Base-by-base conservation (phyloP, 92 coral and sea anemone species). In the Zoanthus gigantus region DNA sequence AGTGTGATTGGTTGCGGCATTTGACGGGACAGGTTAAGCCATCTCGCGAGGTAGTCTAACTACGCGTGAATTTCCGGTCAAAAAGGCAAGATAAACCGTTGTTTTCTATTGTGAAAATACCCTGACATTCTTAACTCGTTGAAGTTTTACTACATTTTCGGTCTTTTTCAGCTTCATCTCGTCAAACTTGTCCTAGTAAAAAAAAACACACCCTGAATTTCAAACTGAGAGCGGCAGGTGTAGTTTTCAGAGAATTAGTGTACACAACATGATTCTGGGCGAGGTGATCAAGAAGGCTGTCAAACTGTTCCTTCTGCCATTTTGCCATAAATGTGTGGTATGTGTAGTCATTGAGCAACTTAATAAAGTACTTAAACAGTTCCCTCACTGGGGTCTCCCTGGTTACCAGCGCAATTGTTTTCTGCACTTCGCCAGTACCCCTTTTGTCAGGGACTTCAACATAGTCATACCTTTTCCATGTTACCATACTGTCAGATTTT, bases 241-340 rank as follows among this genome's bases (percentile, higher is more conserved):
- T 63, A 63, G 69, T 63, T 17, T 17, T 18, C 29, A 16, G 68
- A 61, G 68, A 61, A 17, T 30, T 61, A 0, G 5, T 61, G 68
- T 0, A 61, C 68, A 61, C 68, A 61, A 61, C 9, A 5, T 61
- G 68, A 61, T 61, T 61, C 28, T 61, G 68, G 30, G 68, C 29
- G 68, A 61, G 68, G 68, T 61, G 68, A 61, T 61, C 68, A 17
- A 61, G 68, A 61, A 61, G 68, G 28, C 28, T 61, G 30, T 61
- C 68, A 61, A 61, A 61, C 68, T 61, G 68, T 61, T 61, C 68
- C 68, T 61, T 61, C 68, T 61, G 68, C 29, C 68, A 17, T 61
- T 61, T 61, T 15, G 68, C 68, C 30, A 61, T 61, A 6, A 61
- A 61, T 16, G 30, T 16, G 6, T 61, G 69, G 28, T 63, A 60